A percentile compares a stretch with the other conserved stretches of the same genome.
phyloP scores from a whole-genome alignment of 2,113 vertebrate genomes.

The Corydoras maculifer region DNA sequence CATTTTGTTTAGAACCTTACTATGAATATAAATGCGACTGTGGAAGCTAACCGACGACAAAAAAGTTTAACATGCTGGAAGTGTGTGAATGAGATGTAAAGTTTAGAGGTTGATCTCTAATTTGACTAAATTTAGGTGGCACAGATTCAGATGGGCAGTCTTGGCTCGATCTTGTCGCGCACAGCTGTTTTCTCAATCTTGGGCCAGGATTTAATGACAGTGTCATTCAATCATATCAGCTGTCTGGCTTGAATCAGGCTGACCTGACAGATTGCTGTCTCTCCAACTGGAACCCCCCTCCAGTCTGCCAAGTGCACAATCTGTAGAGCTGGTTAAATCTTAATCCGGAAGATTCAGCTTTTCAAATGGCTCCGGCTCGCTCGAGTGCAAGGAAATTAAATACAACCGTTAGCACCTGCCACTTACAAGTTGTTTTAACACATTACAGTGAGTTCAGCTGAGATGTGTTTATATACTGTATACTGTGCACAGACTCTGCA shows the following conservation, averaged over 20 bases:
- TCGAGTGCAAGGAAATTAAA: constrained; percentile 11
- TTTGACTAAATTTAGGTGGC: constrained; percentile 6
- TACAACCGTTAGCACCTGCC: not conserved
- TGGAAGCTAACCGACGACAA: too few relatives aligned
- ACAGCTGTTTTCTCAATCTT: constrained; percentile 41
- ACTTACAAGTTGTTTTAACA: too few relatives aligned
- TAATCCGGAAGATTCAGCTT: constrained; percentile 11
- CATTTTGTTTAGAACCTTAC: too few relatives aligned
- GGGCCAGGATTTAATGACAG: constrained; percentile 39
- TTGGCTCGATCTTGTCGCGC: constrained; percentile 24
- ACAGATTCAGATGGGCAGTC: constrained; percentile 18
- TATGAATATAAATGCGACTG: too few relatives aligned
- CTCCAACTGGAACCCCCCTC: constrained; percentile 18
- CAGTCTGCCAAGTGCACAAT: constrained; percentile 23
- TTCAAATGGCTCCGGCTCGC: not conserved
- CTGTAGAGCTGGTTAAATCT: constrained; percentile 12
- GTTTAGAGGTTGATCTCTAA: not conserved
- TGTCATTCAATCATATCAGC: constrained; percentile 19
- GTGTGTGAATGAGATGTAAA: constrained; percentile 16
- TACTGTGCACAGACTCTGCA: too few relatives aligned
- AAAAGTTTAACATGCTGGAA: not conserved
- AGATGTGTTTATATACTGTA: too few relatives aligned
- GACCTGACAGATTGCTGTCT: constrained; percentile 34
- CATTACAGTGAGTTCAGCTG: too few relatives aligned
- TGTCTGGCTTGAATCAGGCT: constrained; percentile 29